These are phyloP conservation scores for Proisotoma minuta DNA, from an alignment of 2,888 invertebrate genomes.

Conservation along the genomic window DNA sequence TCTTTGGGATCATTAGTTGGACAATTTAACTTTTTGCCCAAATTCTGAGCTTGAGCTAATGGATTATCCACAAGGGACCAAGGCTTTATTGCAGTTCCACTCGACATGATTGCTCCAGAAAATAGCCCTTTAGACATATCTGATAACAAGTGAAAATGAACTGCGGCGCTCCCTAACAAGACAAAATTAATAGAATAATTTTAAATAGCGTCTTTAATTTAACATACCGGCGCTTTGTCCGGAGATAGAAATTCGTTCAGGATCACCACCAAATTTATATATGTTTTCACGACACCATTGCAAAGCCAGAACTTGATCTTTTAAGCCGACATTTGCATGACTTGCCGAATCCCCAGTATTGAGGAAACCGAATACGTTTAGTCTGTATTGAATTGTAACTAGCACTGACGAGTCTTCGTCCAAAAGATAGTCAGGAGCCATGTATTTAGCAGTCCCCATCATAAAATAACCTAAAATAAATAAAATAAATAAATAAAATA, in stretches of 20 bases:
- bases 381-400: conserved; percentile 35
- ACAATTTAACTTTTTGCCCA: conserved; percentile 31
- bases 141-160: conserved; percentile 32
- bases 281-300: conserved; percentile 26
- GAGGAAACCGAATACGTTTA: conserved; percentile 21
- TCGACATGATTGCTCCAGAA: conserved; percentile 30
- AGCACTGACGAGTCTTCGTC: conserved; percentile 49
- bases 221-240: conserved; percentile 35
- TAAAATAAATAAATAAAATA: conserved; percentile 10
- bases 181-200: too few species aligned
- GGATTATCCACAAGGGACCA: conserved; percentile 37
- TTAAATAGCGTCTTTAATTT: too few species aligned
- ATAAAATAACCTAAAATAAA: conserved; percentile 57
- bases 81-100: conserved; percentile 40
- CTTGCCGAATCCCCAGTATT: conserved; percentile 27
- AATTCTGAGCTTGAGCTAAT: conserved; percentile 18
- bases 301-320: conserved; percentile 26
- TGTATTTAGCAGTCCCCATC: conserved; percentile 52
- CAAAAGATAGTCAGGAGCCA: conserved; percentile 57
- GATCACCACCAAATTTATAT: conserved; percentile 27
- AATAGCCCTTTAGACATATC: conserved; percentile 36
- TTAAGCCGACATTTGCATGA: conserved; percentile 29
- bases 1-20: conserved; percentile 12
- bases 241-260: conserved; percentile 18
- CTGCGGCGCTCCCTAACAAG: conserved; percentile 32